Evolutionary conservation across 1,140 invertebrate species (phyloP).

Genomic region (Zaprionus inermis): DNA sequence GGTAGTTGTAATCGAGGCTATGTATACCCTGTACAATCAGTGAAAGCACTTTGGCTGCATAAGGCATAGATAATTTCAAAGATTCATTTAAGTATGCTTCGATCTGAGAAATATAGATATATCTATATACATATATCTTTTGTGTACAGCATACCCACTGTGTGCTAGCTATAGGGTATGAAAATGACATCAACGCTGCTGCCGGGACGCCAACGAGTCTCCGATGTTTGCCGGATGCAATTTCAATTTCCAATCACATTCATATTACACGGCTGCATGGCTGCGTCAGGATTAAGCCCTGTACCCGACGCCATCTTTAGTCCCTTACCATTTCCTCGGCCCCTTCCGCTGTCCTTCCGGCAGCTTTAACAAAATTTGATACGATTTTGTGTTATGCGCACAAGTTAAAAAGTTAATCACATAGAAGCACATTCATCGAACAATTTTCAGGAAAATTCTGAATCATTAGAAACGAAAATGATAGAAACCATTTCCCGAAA

Average conservation of each 20-base stretch:
- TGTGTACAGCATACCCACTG: background rate
- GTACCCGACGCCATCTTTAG: background rate
- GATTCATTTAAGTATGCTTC: background rate
- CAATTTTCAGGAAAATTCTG: background rate
- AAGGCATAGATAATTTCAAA: background rate
- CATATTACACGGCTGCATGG: conserved; percentile 75
- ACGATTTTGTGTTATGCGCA: conserved; percentile 32
- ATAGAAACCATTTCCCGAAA: conserved; percentile 12
- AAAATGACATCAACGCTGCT: background rate
- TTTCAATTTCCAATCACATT: conserved; percentile 80
- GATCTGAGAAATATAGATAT: too few species aligned
- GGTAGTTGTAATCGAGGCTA: background rate
- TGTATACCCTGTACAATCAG: background rate
- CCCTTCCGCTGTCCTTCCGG: conserved; percentile 23
- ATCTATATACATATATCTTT: too few species aligned
- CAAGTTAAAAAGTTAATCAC: conserved; percentile 22
- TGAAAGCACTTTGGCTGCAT: background rate
- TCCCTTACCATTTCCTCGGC: background rate
- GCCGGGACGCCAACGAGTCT: conserved; percentile 21
- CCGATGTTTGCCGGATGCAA: conserved; percentile 72
- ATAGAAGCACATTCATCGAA: conserved; percentile 4
- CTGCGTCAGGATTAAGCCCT: conserved; percentile 46
- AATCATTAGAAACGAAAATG: background rate
- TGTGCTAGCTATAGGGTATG: background rate
- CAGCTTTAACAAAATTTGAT: conserved; percentile 54